phyloP scores from a whole-genome alignment of 2,113 vertebrate species.

The Tachysurus fulvidraco region DNA sequence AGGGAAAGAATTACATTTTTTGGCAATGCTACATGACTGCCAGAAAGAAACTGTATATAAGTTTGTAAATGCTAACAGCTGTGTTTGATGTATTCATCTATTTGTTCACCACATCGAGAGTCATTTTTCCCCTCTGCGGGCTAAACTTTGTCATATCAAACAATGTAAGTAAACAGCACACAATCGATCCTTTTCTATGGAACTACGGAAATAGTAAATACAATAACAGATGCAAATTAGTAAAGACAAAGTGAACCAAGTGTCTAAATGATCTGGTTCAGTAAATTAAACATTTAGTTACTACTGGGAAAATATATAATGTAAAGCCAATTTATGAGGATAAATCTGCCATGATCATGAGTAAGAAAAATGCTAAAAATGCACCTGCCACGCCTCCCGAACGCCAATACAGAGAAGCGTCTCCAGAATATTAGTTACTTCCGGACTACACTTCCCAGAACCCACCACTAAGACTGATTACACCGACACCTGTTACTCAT shows the following conservation, averaged over 20 bases:
- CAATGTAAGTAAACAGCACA: background rate
- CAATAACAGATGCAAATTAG: background rate
- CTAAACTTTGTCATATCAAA: background rate
- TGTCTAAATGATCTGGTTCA: background rate
- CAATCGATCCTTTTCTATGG: too few species aligned
- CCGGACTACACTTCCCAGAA: too few species aligned
- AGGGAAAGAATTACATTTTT: background rate
- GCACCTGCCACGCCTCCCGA: too few species aligned
- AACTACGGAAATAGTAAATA: background rate
- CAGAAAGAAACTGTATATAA: background rate
- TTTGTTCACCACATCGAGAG: background rate
- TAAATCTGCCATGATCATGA: background rate
- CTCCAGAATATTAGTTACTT: too few species aligned
- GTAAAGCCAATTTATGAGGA: background rate
- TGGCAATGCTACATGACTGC: background rate
- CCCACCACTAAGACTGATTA: too few species aligned
- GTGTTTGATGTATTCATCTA: background rate
- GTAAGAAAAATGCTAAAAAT: background rate
- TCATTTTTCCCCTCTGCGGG: background rate
- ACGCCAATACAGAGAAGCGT: too few species aligned
- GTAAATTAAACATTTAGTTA: too few species aligned
- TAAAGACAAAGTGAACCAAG: background rate
- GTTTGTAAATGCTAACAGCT: slow-evolving; percentile 2
- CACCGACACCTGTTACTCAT: too few species aligned
- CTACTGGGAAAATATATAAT: background rate